Conservation (phyloP, 2,113 vertebrate genomes). For the Chitala chitala region DNA sequence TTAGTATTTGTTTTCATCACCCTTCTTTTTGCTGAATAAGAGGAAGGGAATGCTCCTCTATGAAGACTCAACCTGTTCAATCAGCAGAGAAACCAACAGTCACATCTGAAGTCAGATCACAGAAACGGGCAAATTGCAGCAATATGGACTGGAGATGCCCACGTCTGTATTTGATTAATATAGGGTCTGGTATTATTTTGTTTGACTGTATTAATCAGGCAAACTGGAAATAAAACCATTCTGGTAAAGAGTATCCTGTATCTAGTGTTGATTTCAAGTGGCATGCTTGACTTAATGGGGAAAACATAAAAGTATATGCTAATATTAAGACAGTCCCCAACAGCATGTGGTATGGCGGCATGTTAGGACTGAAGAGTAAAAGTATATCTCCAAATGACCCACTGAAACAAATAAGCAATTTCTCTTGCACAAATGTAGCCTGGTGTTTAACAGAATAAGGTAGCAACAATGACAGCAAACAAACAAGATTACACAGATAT, state of each 20-base stretch:
- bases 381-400: too few relatives aligned
- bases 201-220: neutral
- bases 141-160: neutral
- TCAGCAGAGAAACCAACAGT: neutral
- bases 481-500: conserved; percentile 19
- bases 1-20: neutral
- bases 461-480: conserved; percentile 15
- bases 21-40: neutral
- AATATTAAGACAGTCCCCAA: too few relatives aligned
- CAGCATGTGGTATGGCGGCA: too few relatives aligned
- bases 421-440: neutral
- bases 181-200: conserved; percentile 6
- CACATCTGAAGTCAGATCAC: neutral
- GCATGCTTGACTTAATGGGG: too few relatives aligned
- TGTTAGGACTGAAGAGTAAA: too few relatives aligned
- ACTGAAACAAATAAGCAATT: neutral
- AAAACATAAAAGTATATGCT: too few relatives aligned
- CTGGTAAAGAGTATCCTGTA: neutral
- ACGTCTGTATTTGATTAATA: neutral
- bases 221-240: conserved; percentile 17
- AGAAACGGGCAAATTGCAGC: neutral
- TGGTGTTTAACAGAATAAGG: neutral
- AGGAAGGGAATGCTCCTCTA: neutral
- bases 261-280: too few relatives aligned
- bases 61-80: neutral